Base-by-base conservation (phyloP, 2,113 vertebrate species). In the Chaetodon trifascialis region DNA sequence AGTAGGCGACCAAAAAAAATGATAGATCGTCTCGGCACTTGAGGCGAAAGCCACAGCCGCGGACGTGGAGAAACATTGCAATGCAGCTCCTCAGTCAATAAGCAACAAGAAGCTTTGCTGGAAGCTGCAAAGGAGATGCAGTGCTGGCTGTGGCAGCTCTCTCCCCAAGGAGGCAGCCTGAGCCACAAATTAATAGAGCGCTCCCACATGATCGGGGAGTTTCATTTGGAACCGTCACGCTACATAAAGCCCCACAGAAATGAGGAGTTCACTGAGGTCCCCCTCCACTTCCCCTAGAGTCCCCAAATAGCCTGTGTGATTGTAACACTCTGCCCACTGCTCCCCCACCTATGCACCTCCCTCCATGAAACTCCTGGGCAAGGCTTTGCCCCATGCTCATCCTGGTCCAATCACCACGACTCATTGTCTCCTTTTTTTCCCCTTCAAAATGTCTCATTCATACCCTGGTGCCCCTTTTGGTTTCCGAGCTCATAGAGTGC, bases 101-200 rank as follows among this genome's bases (percentile, higher is more conserved):
- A 88, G 88, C 87, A 79, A 83, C 60, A 49, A 82, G 80, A 25
- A 62, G 81, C 80, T 75, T 65, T 46, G 89, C 84, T 82, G 80
- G 86, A 59, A 86, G 78, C 88, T 83, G 81, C 66, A 47, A 52
- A 55, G 7, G 40, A 64, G 46, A 38, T 72, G 87, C 75, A 44
- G 88, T 19, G 15, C 46, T 8, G 84, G 60, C 79, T 73, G 74
- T 79, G 60, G 79, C 86, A 75, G 85, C 88, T 77, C 73, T 56
- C 79, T 89, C 92, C 92, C 91, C 79, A 49, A 76, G 86, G 92
- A 92, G 81, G 82, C 65, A 80, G 86, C 86, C 84, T 60, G 72
- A 91, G 89, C 83, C 84, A 82, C 92, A 93, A 92, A 94, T 94
- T 90, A 94, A 94, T 93, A 90, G 88, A 92, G 90, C 73, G 34